A percentile compares a stretch with the other conserved stretches of the same genome.
phyloP scores from a whole-genome alignment of 2,888 invertebrate species.

The Nephrotoma guestfalica region DNA sequence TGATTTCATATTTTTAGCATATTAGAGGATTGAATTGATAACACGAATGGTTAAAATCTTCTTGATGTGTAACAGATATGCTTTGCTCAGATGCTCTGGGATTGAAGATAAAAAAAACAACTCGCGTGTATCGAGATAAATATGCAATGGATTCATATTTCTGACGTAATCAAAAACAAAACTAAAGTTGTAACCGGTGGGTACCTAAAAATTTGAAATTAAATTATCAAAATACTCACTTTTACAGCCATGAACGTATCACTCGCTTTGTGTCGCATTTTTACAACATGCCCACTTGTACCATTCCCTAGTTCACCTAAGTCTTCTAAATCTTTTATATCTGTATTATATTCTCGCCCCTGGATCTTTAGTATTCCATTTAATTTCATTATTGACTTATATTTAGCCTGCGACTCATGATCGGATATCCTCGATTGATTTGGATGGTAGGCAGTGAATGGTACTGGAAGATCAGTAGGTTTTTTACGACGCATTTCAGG shows the following conservation, averaged over 20 bases:
- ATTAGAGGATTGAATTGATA: too few species aligned
- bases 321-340: conserved; percentile 69
- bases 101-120: background rate
- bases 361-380: conserved; percentile 80
- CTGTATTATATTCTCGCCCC: conserved; percentile 61
- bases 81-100: too few species aligned
- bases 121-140: too few species aligned
- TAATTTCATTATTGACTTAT: conserved; percentile 86
- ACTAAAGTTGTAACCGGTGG: too few species aligned
- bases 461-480: conserved; percentile 42
- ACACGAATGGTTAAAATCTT: too few species aligned
- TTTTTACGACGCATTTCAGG: conserved; percentile 38
- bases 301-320: conserved; percentile 84
- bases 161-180: too few species aligned
- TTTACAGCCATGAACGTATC: conserved; percentile 85
- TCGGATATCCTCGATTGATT: conserved; percentile 30
- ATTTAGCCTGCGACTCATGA: conserved; percentile 64
- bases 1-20: too few species aligned
- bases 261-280: conserved; percentile 84
- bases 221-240: conserved; percentile 34
- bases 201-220: background rate
- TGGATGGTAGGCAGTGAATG: conserved; percentile 37
- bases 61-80: too few species aligned
- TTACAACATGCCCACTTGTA: conserved; percentile 95
- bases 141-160: too few species aligned